Base-by-base conservation (phyloP, 1,140 invertebrate species). In the Tachypleus tridentatus region DNA sequence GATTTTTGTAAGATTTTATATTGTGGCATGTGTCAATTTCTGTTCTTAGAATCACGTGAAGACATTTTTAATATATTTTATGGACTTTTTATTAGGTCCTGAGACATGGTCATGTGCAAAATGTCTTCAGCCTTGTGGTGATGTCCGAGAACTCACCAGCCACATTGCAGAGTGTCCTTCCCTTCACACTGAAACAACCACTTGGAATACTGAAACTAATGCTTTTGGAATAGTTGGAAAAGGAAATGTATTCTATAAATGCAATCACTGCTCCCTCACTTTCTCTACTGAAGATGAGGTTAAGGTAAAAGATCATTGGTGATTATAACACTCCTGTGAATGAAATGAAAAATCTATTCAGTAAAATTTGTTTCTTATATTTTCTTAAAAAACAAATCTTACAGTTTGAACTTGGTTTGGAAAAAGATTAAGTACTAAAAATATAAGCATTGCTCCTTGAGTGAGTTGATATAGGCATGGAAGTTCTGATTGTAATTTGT, bases 91-190 rank as follows among this genome's bases (percentile, higher is more conserved):
- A 29, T 29, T 29, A 29, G 29, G 72, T 52, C 62, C 68, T 5
- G 62, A 68, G 52, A 67, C 70, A 57, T 73, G 67, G 69, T 73
- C 71, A 9, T 73, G 72, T 67, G 70, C 69, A 5, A 67, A 68
- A 61, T 73, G 72, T 66, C 65, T 71, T 58, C 69, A 72, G 61
- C 67, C 66, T 47, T 70, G 67, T 64, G 69, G 67, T 10, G 67
- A 69, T 64, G 64, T 69, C 53, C 64, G 71, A 64, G 69, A 73
- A 59, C 61, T 73, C 5, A 65, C 72, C 57, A 61, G 49, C 53
- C 72, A 73, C 53, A 72, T 73, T 51, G 65, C 71, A 47, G 66
- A 65, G 10, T 73, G 72, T 65, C 67, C 71, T 29, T 54, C 7
- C 53, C 7, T 54, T n/a, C 7, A n/a, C 7, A 54, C 7, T 8